Evolutionary conservation across 2,888 invertebrate species (phyloP), one percentile per base, ranked within the genome.

Genomic region (Synergus laeviventris): DNA sequence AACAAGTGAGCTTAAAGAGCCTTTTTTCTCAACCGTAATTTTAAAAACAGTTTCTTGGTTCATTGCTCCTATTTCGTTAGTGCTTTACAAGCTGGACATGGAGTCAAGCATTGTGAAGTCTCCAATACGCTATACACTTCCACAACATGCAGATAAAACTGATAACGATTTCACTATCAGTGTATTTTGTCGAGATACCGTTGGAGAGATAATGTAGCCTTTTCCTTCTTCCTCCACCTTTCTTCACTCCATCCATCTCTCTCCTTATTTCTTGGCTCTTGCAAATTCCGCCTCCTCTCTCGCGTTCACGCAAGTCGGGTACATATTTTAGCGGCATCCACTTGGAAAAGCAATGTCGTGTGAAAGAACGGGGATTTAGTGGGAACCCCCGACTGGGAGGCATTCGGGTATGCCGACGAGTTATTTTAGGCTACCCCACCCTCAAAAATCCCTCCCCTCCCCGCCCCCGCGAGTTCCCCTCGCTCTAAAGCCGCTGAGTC

Each of bases 1-100:
- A 90, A 90, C 83, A 90, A 87, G 91, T 91, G 74, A 90, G 91
- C 89, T 62, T 31, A 31, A 31, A 31, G 5, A 31, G 42, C 64
- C 73, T 45, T 76, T 76, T 73, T 36, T 74, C 60, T 12, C 5
- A 12, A 14, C 3, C 1, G 1, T n/a, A n/a, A n/a, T 18, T 49
- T 9, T 9, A 14, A 31, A 31, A 31, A 31, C 31, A 31, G 4
- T 31, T 31, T 31, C 31, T 31, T 31, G 31, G 31, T 31, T 31
- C 5, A 31, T 7, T 31, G 42, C 2, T 12, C 42, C 4, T 16
- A 16, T 5, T 45, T 16, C 16, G 4, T 45, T 45, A 16, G 16
- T 45, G 14, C 45, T 45, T 45, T 45, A 5, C 45, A 45, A 45
- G 14, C 14, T 16, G 45, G 16, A 45, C 45, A n/a, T 45, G 45